phyloP scores from a whole-genome alignment of 2,888 invertebrate species.

The Campoplex nolae region DNA sequence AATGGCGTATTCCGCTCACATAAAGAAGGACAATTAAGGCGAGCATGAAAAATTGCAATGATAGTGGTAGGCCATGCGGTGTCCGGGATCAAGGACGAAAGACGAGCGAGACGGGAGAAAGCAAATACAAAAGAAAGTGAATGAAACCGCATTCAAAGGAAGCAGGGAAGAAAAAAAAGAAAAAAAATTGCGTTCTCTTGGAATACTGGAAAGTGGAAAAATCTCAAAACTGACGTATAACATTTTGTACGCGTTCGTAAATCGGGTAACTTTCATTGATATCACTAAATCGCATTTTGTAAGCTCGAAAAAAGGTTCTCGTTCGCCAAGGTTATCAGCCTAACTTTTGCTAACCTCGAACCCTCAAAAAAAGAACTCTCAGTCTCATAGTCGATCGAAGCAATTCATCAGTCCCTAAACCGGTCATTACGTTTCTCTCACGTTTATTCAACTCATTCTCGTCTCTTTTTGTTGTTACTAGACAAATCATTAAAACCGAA shows the following conservation, averaged over 20 bases:
- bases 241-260: neutral
- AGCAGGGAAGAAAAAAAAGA: neutral
- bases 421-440: slow-evolving; percentile 34
- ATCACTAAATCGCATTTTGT: neutral
- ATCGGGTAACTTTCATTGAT: neutral
- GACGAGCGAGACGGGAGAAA: slow-evolving; percentile 21
- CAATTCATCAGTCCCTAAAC: slow-evolving; percentile 42
- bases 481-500: neutral
- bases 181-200: neutral
- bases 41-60: slow-evolving; percentile 50
- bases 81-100: slow-evolving; percentile 35
- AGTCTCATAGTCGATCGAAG: slow-evolving; percentile 35
- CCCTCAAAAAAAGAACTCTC: neutral
- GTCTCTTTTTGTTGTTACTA: neutral
- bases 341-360: neutral
- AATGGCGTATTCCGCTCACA: slow-evolving; percentile 88
- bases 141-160: neutral
- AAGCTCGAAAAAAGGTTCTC: neutral
- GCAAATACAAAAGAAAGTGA: slow-evolving; percentile 10
- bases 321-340: slow-evolving; percentile 27
- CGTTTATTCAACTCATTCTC: slow-evolving; percentile 5
- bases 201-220: neutral
- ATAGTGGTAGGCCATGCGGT: slow-evolving; percentile 29
- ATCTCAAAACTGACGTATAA: slow-evolving; percentile 20
- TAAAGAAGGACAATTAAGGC: slow-evolving; percentile 60